Base-by-base conservation (phyloP, 2,113 vertebrate genomes). In the Tamias sibiricus region DNA sequence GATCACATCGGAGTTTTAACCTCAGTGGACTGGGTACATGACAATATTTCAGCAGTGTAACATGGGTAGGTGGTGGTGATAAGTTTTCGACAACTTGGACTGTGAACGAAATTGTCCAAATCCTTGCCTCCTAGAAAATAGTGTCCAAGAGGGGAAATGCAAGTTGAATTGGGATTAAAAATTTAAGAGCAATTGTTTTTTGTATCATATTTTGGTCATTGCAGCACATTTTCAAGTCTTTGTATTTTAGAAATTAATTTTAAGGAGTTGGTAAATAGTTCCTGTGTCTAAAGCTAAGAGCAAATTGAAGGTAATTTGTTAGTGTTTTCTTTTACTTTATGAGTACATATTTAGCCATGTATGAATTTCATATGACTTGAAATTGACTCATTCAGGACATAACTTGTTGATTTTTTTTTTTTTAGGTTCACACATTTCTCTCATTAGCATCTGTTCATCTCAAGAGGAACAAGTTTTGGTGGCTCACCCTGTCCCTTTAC, bases 241-340 rank as follows among this genome's bases (percentile, higher is more conserved):
- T n/a, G 37, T 16, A 42, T 72, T 57, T 83, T 74, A 74, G 30
- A 32, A 74, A n/a, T 84, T 54, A 49, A 59, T 69, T 82, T 93
- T 75, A 83, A 96, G 52, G 47, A 88, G 3, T 59, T 57, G 35
- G 11, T 59, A 42, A 90, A 66, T 66, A 71, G 71, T 66, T 88
- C 10, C 8, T 54, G 37, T 64, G 84, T 85, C 79, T 89, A 89
- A 87, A 97, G 83, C 44, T 85, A 84, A 52, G 68, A 72, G 37
- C 47, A 68, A 37, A 28, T 57, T 57, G 47, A 83, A 94, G 30
- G 24, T 76, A 40, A 37, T 54, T 71, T 87, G 37, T 93, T 24
- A 10, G 80, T 66, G n/a, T 74, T 91, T 83, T 79, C 35, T 88
- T 81, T 74, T 94, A n/a, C 71, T 94, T 79, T 62, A 91, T 54